Evolutionary conservation across 2,888 invertebrate species (phyloP), one percentile per base, ranked within the genome.

Genomic region (Amblyteles armatorius): DNA sequence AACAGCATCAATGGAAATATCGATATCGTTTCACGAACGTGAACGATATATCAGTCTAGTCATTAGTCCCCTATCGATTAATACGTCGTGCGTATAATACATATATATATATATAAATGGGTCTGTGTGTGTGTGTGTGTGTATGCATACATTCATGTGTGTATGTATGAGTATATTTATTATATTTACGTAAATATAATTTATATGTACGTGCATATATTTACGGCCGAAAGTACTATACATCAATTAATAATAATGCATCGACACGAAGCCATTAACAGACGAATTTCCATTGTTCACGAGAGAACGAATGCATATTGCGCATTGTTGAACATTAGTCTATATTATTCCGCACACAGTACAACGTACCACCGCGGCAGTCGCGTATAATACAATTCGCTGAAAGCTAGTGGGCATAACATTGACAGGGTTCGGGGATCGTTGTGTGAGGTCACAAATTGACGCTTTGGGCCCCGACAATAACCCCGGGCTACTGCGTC

Each of bases 201-300:
- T 69, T n/a, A 22, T 40, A 19, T 48, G 36, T 57, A 11, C 52
- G 16, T 52, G 13, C 33, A n/a, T 76, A 50, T 65, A 55, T 67
- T 52, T 9, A 22, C 13, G 52, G 52, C 19, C 3, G 16, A 72
- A 84, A 57, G 60, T 19, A 77, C 65, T 73, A 48, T 26, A 77
- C 29, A 57, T 65, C 79, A 71, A 78, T 84, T 81, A 81, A 84
- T 78, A 74, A 74, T 78, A 65, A 78, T 74, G 68, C 81, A 69
- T 71, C 55, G 48, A 60, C 81, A 74, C 50, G 52, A 63, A 69
- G 50, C 69, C 74, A 81, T 81, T 81, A 73, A 11, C 63, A 40
- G 40, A 40, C 77, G 73, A 55, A 68, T 73, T 84, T 79, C 57
- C 72, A 29, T 57, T 67, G 71, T 63, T 77, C 72, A 40, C 60